A percentile compares a stretch with the other conserved stretches of the same genome.
Evolutionary conservation across 2,888 invertebrate genomes (phyloP).

Genomic region (Oscheius sp.): DNA sequence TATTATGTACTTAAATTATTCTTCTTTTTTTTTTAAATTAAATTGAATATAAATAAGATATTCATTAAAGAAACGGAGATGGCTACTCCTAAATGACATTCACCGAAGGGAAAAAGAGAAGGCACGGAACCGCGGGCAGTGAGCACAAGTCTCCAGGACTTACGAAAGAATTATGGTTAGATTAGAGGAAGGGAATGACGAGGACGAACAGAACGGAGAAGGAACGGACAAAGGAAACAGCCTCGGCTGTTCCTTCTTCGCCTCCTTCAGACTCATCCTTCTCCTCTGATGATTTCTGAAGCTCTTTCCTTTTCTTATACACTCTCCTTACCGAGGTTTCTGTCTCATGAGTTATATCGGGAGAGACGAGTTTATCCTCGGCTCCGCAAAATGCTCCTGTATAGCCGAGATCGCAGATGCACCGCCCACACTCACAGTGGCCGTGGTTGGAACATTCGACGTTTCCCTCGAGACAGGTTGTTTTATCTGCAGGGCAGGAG

Average conservation of each 20-base stretch:
- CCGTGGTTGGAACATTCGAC: slow-evolving; percentile 65
- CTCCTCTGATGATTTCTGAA: not conserved
- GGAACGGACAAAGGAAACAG: not conserved
- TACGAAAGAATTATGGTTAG: not conserved
- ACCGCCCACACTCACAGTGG: slow-evolving; percentile 66
- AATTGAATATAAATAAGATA: not conserved
- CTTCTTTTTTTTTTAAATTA: not conserved
- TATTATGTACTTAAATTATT: too few species aligned
- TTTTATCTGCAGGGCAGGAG: slow-evolving; percentile 53
- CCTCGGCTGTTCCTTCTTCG: slow-evolving; percentile 7
- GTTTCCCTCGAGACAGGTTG: slow-evolving; percentile 59
- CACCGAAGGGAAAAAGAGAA: slow-evolving; percentile 18
- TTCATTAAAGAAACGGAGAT: too few species aligned
- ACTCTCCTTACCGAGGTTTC: not conserved
- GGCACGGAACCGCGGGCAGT: slow-evolving; percentile 5
- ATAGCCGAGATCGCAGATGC: slow-evolving; percentile 64
- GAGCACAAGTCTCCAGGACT: slow-evolving; percentile 24
- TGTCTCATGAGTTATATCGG: not conserved
- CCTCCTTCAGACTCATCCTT: not conserved
- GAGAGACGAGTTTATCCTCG: slow-evolving; percentile 36
- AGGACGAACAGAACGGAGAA: not conserved
- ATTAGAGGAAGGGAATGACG: slow-evolving; percentile 17
- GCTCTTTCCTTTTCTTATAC: not conserved
- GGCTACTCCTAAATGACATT: not conserved
- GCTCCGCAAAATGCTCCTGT: slow-evolving; percentile 64